Percentiles rank a stretch among this genome's conserved stretches.
Conservation (phyloP, 2,888 invertebrate genomes). For the Pandemis corylana region DNA sequence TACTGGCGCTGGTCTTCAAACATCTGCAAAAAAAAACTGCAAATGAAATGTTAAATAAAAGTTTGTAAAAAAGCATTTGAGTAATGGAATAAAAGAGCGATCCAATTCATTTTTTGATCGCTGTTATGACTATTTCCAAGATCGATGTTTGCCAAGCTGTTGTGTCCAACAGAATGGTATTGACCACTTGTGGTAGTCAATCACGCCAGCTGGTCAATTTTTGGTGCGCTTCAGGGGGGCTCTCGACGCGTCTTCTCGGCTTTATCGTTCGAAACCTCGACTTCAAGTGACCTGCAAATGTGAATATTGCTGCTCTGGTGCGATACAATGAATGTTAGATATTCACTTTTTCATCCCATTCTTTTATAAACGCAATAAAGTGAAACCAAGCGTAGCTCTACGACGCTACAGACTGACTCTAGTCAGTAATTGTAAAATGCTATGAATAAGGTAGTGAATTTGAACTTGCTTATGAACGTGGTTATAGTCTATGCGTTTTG, state of each 20-base stretch:
- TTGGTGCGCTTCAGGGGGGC: conserved; percentile 40
- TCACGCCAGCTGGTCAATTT: conserved; percentile 57
- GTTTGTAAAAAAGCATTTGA: too few relatives aligned
- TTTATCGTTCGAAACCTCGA: background rate
- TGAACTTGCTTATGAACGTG: too few relatives aligned
- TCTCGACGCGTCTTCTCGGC: background rate
- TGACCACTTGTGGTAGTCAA: conserved; percentile 49
- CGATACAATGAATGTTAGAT: background rate
- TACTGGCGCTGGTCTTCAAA: too few relatives aligned
- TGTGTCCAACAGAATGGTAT: conserved; percentile 38
- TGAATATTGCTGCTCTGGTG: background rate
- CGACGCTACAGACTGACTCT: too few relatives aligned
- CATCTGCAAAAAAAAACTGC: too few relatives aligned
- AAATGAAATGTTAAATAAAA: too few relatives aligned
- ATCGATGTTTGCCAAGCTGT: conserved; percentile 45
- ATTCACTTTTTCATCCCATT: too few relatives aligned
- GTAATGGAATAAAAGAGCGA: background rate
- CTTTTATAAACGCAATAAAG: background rate
- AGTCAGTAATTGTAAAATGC: too few relatives aligned
- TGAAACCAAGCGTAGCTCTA: background rate
- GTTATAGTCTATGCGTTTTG: too few relatives aligned
- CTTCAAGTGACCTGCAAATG: background rate
- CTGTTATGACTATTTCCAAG: conserved; percentile 11
- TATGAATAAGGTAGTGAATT: too few relatives aligned
- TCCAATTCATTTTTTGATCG: background rate